phyloP scores from a whole-genome alignment of 2,797 vertebrate species.

The Thripadectes ignobilis region DNA sequence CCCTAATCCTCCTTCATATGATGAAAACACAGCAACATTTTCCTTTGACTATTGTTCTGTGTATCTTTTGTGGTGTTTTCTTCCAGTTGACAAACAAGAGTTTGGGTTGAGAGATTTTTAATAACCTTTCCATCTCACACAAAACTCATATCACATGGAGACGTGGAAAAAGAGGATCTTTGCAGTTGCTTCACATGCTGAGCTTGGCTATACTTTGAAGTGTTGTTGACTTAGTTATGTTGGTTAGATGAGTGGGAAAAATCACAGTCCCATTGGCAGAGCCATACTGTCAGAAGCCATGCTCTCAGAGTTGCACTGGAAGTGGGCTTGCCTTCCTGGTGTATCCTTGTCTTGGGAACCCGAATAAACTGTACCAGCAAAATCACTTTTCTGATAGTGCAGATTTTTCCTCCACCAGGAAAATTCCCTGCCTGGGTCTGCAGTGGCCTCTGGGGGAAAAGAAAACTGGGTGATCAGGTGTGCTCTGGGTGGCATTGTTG shows the following conservation, averaged over 20 bases:
- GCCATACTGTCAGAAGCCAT: not conserved
- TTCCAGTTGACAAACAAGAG: not conserved
- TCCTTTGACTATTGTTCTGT: slow-evolving; percentile 30
- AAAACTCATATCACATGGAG: not conserved
- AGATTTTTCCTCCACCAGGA: not conserved
- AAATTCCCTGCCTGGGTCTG: not conserved
- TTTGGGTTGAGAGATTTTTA: slow-evolving; percentile 11
- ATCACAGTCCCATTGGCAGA: not conserved
- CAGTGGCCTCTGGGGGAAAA: not conserved
- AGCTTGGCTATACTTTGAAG: not conserved
- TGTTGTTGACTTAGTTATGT: rapidly evolving
- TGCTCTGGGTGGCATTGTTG: not conserved
- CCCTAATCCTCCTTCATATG: not conserved
- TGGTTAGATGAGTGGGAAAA: not conserved
- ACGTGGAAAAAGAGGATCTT: slow-evolving; percentile 19
- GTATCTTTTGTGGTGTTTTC: slow-evolving; percentile 31
- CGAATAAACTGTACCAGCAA: not conserved
- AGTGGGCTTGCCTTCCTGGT: not conserved
- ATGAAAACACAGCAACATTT: not conserved
- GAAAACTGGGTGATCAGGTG: not conserved
- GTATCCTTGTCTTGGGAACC: not conserved
- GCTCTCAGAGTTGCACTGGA: not conserved
- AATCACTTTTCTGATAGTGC: not conserved
- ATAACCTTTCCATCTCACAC: not conserved
- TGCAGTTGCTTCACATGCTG: not conserved